phyloP scores from a whole-genome alignment of 2,888 invertebrate species.

The Xestoiulus laeticollis region DNA sequence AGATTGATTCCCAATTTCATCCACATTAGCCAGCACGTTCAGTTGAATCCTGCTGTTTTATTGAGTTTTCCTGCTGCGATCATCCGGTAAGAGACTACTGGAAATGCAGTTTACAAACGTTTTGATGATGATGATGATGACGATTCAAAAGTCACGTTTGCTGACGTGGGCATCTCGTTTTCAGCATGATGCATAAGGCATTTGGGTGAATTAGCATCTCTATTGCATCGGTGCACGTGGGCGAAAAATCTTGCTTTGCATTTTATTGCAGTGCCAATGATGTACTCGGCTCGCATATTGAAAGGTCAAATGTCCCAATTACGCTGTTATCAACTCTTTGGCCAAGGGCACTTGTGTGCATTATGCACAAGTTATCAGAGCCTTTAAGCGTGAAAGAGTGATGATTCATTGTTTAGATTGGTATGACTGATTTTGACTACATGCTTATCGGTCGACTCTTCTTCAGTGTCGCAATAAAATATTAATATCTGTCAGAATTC shows the following conservation, averaged over 20 bases:
- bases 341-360: constrained; percentile 2
- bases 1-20: constrained; percentile 27
- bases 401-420: constrained; percentile 41
- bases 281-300: neutral
- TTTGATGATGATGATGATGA: constrained; percentile 14
- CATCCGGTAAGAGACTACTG: constrained; percentile 30
- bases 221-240: constrained; percentile 14
- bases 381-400: neutral
- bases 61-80: constrained; percentile 28
- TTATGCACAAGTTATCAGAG: neutral
- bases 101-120: constrained; percentile 10
- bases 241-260: neutral
- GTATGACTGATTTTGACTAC: neutral
- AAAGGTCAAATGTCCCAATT: constrained; percentile 35
- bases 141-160: constrained; percentile 25
- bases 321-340: neutral
- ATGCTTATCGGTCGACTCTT: neutral
- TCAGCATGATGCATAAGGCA: constrained; percentile 22
- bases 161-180: constrained; percentile 31
- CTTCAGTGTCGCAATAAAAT: neutral
- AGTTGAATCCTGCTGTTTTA: constrained; percentile 35
- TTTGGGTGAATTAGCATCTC: constrained; percentile 21
- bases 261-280: neutral
- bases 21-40: neutral
- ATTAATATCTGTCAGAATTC: constrained; percentile 7